A percentile compares a stretch with the other conserved stretches of the same genome.
These are phyloP conservation scores for Apogon talboti DNA, from an alignment of 2,797 vertebrate species.

Conservation along the genomic window DNA sequence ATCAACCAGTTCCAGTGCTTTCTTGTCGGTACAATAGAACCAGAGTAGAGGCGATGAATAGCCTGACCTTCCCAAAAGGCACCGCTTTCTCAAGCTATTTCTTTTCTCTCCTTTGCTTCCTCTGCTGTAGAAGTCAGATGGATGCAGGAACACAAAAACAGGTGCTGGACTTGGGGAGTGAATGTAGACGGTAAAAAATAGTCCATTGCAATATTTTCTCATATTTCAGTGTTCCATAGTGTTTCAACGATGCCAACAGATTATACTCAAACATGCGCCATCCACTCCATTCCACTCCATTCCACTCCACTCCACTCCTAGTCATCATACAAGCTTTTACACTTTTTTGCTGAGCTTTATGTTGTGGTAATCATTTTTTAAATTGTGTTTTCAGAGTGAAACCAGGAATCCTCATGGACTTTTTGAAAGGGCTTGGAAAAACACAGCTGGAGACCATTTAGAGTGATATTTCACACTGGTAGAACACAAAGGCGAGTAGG, in stretches of 20 bases:
- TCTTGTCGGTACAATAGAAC: slow-evolving; percentile 85
- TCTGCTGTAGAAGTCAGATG: slow-evolving; percentile 46
- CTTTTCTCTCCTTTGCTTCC: slow-evolving; percentile 61
- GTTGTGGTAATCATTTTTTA: slow-evolving; percentile 67
- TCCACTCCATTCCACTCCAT: slow-evolving; percentile 47
- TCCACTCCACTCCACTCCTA: slow-evolving; percentile 46
- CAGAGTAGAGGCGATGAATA: slow-evolving; percentile 76
- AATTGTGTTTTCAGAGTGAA: slow-evolving; percentile 78
- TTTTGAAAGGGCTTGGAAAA: slow-evolving; percentile 67
- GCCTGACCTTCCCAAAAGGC: slow-evolving; percentile 63
- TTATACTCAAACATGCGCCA: slow-evolving; percentile 48
- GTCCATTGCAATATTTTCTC: slow-evolving; percentile 48
- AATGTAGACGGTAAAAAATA: slow-evolving; percentile 62
- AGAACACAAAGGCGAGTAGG: slow-evolving; percentile 23
- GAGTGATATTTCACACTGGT: slow-evolving; percentile 40
- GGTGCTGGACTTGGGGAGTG: slow-evolving; percentile 62
- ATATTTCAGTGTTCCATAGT: slow-evolving; percentile 52
- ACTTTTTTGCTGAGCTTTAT: slow-evolving; percentile 63
- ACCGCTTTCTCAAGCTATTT: slow-evolving; percentile 66
- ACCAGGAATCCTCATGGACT: slow-evolving; percentile 75
- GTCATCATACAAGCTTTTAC: slow-evolving; percentile 58
- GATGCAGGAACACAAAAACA: slow-evolving; percentile 62
- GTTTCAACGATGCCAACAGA: slow-evolving; percentile 63
- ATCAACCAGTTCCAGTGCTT: slow-evolving; percentile 84
- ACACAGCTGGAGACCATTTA: slow-evolving; percentile 39